Evolutionary conservation across 2,888 invertebrate species (phyloP), one percentile per base, ranked within the genome.

Genomic region (Drosophila mulleri): DNA sequence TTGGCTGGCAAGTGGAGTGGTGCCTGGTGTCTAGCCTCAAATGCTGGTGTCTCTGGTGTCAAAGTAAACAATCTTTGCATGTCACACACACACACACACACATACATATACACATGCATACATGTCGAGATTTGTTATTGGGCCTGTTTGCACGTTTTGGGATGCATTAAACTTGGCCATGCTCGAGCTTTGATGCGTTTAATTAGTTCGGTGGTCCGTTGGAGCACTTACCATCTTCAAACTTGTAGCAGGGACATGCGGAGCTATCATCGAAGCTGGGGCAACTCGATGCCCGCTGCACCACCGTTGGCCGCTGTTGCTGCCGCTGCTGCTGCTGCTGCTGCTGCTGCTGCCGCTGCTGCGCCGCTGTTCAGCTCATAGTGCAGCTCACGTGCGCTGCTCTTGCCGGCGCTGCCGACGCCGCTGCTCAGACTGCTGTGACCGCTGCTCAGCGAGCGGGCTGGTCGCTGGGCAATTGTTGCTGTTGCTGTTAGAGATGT

Each of bases 181-280:
- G 60, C 57, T 61, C 63, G 72, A 41, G 76, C 80, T 75, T 75
- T 80, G 77, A 80, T 80, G 77, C 77, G 80, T 78, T 78, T 80
- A 78, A 78, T 78, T 78, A 78, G 77, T 76, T 67, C 32, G 61
- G n/a, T 42, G 52, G 61, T 29, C 47, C 78, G 67, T 63, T 68
- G 61, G n/a, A n/a, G 69, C 66, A 91, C 94, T 91, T 93, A 95
- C 95, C 98, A 94, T 97, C 97, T 93, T 97, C 97, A 93, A 98
- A 97, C 93, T 97, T 97, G 94, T 97, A 98, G 93, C 98, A 98
- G 8, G 97, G 97, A 93, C 98, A 98, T 82, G 96, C 96, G 47
- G 96, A 96, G 92, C 96, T 96, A 88, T 95, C 95, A 89, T 96
- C 95, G 89, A 96, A 94, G 90, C 95, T 95, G 71, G 96, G 96